phyloP scores from a whole-genome alignment of 1,140 invertebrate genomes.

The Amphibalanus amphitrite region DNA sequence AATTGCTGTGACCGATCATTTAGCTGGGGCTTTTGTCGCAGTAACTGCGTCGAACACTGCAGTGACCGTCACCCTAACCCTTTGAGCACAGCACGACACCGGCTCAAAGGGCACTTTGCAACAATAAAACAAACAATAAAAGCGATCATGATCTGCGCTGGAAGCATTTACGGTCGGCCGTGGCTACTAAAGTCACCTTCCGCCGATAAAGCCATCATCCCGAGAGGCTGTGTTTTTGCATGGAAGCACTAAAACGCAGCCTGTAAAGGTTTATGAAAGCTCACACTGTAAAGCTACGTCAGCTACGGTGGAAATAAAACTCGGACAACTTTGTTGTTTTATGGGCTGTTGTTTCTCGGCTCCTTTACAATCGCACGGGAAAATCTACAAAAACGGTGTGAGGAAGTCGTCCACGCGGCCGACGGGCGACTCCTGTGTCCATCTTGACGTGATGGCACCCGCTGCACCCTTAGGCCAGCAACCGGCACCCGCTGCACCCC shows the following conservation, averaged over 20 bases:
- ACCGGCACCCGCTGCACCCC: too few relatives aligned
- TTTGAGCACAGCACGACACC: background rate
- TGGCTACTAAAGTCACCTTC: background rate
- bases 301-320: background rate
- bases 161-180: background rate
- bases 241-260: background rate
- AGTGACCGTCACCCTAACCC: background rate
- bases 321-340: background rate
- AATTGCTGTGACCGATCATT: too few relatives aligned
- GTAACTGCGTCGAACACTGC: too few relatives aligned
- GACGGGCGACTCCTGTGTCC: background rate
- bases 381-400: background rate
- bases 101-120: background rate
- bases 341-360: background rate
- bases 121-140: slow-evolving; percentile 1
- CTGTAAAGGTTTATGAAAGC: slow-evolving; percentile 1
- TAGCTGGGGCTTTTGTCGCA: too few relatives aligned
- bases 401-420: too few relatives aligned
- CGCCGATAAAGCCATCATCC: background rate
- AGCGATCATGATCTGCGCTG: background rate
- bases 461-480: too few relatives aligned
- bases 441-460: too few relatives aligned
- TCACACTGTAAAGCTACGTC: background rate
- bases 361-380: background rate
- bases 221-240: background rate